Evolutionary conservation across 2,797 vertebrate genomes (phyloP), one percentile per base, ranked within the genome.

Genomic region (Botia almorhae): DNA sequence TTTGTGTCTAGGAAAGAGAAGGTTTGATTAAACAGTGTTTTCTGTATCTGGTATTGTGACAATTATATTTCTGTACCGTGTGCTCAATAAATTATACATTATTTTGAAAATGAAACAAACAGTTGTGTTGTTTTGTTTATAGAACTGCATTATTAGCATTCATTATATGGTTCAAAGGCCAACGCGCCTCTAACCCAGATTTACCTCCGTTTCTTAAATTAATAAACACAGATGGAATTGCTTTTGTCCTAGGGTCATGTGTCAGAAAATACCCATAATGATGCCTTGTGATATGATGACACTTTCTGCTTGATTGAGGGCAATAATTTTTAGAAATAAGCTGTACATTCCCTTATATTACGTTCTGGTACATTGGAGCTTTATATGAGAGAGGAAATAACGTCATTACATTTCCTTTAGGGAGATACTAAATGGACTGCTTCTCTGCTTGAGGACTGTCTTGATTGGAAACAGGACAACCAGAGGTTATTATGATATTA

Each of bases 401-500:
- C 58, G 67, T 77, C 58, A 39, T 69, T 64, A 81, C 43, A 84
- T 86, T 86, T 82, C 73, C 83, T 82, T 78, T 26, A 46, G 68
- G 74, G 77, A 84, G 77, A 78, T 75, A 33, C 63, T 39, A 73
- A 64, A 60, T 63, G 82, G 50, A 81, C 26, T 77, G 60, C 67
- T 78, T 76, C 78, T 74, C 74, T 83, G 75, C 78, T 77, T 78
- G 74, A 75, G 48, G 74, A 81, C 29, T 82, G 78, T 74, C 50
- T 74, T 74, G 70, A 73, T 74, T 80, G 63, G 78, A 80, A 80
- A 80, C 36, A 23, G 74, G 70, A 86, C 43, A 46, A 71, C 74
- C 69, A 61, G 69, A 71, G 69, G 76, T 82, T 82, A 76, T 75
- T 50, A 78, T 85, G 80, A 83, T 43, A 70, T 81, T 83, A 77